Evolutionary conservation across 2,797 vertebrate species (phyloP).

Genomic region (Girardinus metallicus): DNA sequence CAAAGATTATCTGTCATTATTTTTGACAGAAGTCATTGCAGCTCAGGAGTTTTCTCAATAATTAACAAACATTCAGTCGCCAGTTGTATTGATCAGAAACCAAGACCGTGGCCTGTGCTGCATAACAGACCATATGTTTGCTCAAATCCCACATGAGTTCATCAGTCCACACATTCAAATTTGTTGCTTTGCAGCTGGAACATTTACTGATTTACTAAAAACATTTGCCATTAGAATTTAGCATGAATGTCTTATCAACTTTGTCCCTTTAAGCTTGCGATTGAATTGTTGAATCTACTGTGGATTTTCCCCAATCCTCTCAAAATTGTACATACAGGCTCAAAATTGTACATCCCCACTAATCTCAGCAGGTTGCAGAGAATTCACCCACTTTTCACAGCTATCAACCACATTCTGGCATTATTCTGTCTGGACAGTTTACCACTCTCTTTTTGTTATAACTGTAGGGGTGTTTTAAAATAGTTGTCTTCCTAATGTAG

Average conservation of each 20-base stretch:
- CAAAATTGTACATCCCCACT: background rate
- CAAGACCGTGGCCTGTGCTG: conserved; percentile 67
- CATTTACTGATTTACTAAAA: background rate
- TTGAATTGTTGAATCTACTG: background rate
- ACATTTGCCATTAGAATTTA: background rate
- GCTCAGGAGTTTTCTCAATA: background rate
- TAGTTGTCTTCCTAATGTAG: background rate
- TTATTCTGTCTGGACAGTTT: background rate
- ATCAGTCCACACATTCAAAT: conserved; percentile 60
- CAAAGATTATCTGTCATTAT: too few species aligned
- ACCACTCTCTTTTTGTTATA: background rate
- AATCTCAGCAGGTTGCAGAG: background rate
- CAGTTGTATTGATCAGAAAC: conserved; percentile 55
- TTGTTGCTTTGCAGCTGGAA: background rate
- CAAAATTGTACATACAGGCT: background rate
- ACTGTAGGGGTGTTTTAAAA: background rate
- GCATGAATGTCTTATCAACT: background rate
- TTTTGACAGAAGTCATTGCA: background rate
- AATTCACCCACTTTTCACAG: background rate
- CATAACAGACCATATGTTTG: conserved; percentile 63
- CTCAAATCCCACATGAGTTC: conserved; percentile 55
- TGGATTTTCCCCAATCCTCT: background rate
- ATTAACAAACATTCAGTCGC: background rate
- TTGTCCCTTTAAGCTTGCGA: background rate
- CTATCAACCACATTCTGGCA: background rate